Percentiles rank a stretch among this genome's conserved stretches.
phyloP scores from a whole-genome alignment of 2,888 invertebrate genomes.

The Tenthredo notha region DNA sequence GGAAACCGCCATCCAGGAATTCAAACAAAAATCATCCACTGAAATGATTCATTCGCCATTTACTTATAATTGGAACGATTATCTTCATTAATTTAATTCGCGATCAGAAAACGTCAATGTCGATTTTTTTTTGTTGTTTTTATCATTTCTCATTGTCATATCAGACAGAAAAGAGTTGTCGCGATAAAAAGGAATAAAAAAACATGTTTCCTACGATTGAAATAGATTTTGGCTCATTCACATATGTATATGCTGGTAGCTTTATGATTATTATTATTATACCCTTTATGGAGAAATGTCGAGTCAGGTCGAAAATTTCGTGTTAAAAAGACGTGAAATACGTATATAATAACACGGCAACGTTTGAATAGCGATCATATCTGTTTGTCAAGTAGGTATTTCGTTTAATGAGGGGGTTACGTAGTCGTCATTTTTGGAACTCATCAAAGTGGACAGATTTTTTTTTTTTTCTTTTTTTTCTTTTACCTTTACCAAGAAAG shows the following conservation, averaged over 20 bases:
- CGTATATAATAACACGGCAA: not conserved
- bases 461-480: too few relatives aligned
- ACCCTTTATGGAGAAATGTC: conserved; percentile 8
- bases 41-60: not conserved
- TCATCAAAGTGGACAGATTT: not conserved
- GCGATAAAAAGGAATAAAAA: not conserved
- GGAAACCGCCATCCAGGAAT: not conserved
- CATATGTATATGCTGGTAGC: not conserved
- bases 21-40: not conserved
- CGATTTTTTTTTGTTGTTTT: too few relatives aligned
- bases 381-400: not conserved
- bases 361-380: not conserved
- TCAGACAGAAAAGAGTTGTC: not conserved
- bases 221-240: not conserved
- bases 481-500: not conserved
- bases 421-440: not conserved
- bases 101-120: not conserved
- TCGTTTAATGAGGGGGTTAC: not conserved
- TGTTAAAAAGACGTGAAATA: not conserved
- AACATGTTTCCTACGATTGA: not conserved
- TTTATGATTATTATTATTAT: not conserved
- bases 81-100: not conserved
- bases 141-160: not conserved
- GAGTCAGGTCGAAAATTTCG: not conserved
- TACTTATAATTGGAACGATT: not conserved